Base-by-base conservation (phyloP, 2,113 vertebrate genomes). In the Lethenteron camtschaticum region DNA sequence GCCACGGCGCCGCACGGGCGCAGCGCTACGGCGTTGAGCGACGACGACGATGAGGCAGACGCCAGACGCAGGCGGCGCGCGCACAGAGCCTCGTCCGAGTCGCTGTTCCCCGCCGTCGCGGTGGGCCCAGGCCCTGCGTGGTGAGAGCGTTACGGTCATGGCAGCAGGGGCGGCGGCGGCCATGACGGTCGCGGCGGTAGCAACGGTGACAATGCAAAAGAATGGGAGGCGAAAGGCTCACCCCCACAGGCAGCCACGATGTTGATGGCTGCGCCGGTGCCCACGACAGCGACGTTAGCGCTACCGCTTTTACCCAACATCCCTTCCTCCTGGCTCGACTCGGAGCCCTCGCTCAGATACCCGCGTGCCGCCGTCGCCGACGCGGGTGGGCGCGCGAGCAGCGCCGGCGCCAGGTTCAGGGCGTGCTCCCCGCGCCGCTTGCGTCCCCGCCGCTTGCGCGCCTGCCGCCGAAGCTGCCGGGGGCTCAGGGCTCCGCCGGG, bases 291-390 rank as follows among this genome's bases (percentile, higher is more conserved):
- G 41, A 41, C 41, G 41, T 41, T 41, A 41, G 41, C 5, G 41
- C 5, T 5, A 41, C 41, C 41, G 41, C 41, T 41, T 41, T 82
- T 83, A 72, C 84, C 85, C 75, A 81, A 85, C 55, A 80, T 73
- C 56, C 82, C 81, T 74, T 94, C 87, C 1, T 92, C 90, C 77
- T 88, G 74, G 71, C 88, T 92, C 2, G 89, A 95, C 76, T 92
- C 88, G 0, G 89, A 92, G 24, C 86, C 87, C 75, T 89, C 88
- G 0, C 89, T 87, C 79, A 86, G 87, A 76, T 85, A 87, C 74
- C 83, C 84, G 24, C 84, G 75, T 6, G 41, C 41, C 41, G 41
- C 41, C 41, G 41, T 41, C 41, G 41, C 41, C 41, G 41, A 41
- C 41, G 41, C 41, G 6, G 41, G 41, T 41, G 41, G 41, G 24